A percentile compares a stretch with the other conserved stretches of the same genome.
Evolutionary conservation across 2,113 vertebrate genomes (phyloP).

Genomic region (Turnix velox): DNA sequence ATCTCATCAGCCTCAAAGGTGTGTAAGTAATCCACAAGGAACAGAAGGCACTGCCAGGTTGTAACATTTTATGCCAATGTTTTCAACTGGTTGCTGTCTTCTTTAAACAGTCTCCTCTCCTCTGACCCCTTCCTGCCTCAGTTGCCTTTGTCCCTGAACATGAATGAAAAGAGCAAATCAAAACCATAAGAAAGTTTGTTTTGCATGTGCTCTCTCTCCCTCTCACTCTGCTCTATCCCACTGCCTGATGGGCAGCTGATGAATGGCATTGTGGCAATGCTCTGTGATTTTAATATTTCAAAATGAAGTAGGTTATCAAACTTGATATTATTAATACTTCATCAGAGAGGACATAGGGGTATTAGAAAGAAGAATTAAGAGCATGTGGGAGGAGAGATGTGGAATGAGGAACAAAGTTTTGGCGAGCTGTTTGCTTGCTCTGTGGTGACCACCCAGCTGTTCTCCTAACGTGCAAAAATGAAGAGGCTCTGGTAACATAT

Average conservation of each 20-base stretch:
- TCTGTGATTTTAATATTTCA: neutral
- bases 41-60: neutral
- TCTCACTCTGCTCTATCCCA: neutral
- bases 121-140: neutral
- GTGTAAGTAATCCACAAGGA: accelerated
- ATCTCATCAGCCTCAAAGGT: neutral
- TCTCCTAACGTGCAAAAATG: neutral
- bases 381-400: neutral
- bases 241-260: neutral
- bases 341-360: neutral
- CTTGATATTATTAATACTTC: neutral
- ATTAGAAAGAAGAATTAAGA: neutral
- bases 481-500: neutral
- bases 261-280: accelerated
- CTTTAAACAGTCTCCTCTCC: neutral
- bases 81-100: neutral
- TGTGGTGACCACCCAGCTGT: neutral
- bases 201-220: accelerated
- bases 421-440: neutral
- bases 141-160: neutral
- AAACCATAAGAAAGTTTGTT: neutral
- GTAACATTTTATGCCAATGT: neutral
- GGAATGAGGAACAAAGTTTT: neutral
- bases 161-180: neutral
- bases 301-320: neutral